Percentiles rank a stretch among this genome's conserved stretches.
Evolutionary conservation across 2,888 invertebrate species (phyloP).

Genomic region (Scaptomyza caliginosa): DNA sequence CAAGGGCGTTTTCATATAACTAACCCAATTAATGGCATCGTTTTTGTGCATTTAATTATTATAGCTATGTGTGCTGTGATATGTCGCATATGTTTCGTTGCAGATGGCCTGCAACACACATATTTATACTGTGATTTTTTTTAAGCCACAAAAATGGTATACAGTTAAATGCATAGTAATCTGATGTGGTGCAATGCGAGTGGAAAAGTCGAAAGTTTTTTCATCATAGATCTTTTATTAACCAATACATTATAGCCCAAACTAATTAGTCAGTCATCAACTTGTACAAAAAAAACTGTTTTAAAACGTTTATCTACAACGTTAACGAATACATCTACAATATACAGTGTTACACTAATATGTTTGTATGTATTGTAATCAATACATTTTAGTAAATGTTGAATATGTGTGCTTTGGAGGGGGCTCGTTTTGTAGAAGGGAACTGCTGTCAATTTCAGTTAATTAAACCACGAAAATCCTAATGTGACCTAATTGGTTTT

Average conservation of each 20-base stretch:
- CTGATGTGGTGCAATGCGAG: background rate
- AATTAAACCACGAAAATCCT: conserved; percentile 75
- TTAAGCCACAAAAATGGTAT: background rate
- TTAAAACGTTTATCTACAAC: background rate
- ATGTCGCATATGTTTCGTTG: background rate
- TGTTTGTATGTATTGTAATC: background rate
- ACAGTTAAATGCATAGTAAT: background rate
- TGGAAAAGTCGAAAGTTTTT: background rate
- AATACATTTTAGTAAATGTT: background rate
- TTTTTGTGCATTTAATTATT: background rate
- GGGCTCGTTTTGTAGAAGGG: conserved; percentile 23
- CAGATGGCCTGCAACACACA: background rate
- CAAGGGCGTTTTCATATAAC: background rate
- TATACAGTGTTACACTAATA: too few species aligned
- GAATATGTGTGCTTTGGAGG: background rate
- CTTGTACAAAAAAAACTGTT: background rate
- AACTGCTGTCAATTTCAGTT: conserved; percentile 61
- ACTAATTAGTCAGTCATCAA: background rate
- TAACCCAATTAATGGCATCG: background rate
- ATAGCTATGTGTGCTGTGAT: background rate
- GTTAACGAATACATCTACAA: background rate
- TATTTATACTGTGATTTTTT: background rate
- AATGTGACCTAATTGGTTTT: conserved; percentile 71
- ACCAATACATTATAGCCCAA: background rate
- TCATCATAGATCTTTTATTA: background rate